Conservation (phyloP, 2,797 vertebrate species). For the Gadopsis bispinosus region DNA sequence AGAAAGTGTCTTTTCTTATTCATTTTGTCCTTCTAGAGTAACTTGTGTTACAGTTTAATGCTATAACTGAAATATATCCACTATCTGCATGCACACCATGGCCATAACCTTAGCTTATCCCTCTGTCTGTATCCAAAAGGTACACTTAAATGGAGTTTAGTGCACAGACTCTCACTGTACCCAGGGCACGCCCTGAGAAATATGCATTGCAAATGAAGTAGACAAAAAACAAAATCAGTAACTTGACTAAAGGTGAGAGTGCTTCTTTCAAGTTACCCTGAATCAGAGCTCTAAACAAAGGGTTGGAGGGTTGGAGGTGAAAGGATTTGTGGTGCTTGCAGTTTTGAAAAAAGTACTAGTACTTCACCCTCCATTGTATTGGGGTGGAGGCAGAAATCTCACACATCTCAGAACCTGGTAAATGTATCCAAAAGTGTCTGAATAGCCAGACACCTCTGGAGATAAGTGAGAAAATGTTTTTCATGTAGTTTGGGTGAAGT, state of each 20-base stretch:
- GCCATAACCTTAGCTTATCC: constrained; percentile 8
- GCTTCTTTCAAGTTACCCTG: background rate
- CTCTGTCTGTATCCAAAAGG: constrained; percentile 29
- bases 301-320: background rate
- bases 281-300: constrained; percentile 4
- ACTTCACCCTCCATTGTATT: background rate
- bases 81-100: constrained; percentile 29
- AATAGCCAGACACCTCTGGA: background rate
- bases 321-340: background rate
- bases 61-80: constrained; percentile 24
- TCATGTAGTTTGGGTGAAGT: constrained; percentile 16
- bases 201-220: constrained; percentile 88
- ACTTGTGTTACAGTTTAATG: background rate
- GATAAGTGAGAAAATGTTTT: constrained; percentile 22
- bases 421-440: background rate
- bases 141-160: constrained; percentile 25
- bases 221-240: constrained; percentile 42
- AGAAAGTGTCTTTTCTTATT: constrained; percentile 91
- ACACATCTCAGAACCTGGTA: background rate
- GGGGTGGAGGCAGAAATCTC: background rate
- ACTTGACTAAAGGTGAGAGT: constrained; percentile 52
- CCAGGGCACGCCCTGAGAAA: constrained; percentile 68
- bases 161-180: constrained; percentile 22
- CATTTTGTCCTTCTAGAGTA: constrained; percentile 59
- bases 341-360: no score